Base-by-base conservation (phyloP, 2,113 vertebrate species). In the Gymnogyps californianus region DNA sequence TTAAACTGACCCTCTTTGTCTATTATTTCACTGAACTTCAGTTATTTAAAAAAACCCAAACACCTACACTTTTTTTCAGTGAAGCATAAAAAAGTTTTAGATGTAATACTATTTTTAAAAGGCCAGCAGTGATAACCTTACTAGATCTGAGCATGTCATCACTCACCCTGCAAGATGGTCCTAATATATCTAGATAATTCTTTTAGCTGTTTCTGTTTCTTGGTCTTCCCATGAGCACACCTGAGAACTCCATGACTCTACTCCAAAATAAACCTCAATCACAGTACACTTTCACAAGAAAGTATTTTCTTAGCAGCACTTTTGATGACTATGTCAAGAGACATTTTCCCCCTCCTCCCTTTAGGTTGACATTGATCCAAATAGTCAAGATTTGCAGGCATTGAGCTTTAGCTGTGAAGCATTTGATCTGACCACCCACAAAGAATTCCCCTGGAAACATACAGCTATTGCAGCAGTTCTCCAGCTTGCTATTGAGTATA, bases 361-460 rank as follows among this genome's bases (percentile, higher is more conserved):
- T 70, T 67, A 87, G 94, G 61, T 7, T 97, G 91, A 94, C 96
- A 69, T 59, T 62, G 62, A 97, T 77, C 77, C 81, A 95, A 96
- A 95, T 29, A 76, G 67, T 47, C 51, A 92, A 86, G 89, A 90
- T 94, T 81, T 49, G 46, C 97, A 97, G 83, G 90, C 97, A 94
- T 95, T 98, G 90, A 89, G 47, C 89, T 96, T 96, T 92, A 95
- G 78, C 74, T 92, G 52, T 83, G 44, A 87, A 90, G 15, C 74
- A 80, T 96, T 96, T 98, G 91, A 97, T 96, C 93, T 96, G 75
- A 81, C 95, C 95, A 96, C 97, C 94, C 86, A 92, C 90, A 64
- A 95, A 40, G 87, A 96, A 87, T 93, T 95, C 42, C 61, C 71
- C 47, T 87, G 86, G 85, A 93, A 97, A 89, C 78, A 61, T 18